Evolutionary conservation across 2,797 vertebrate species (phyloP).

Genomic region (Synanceia verrucosa): DNA sequence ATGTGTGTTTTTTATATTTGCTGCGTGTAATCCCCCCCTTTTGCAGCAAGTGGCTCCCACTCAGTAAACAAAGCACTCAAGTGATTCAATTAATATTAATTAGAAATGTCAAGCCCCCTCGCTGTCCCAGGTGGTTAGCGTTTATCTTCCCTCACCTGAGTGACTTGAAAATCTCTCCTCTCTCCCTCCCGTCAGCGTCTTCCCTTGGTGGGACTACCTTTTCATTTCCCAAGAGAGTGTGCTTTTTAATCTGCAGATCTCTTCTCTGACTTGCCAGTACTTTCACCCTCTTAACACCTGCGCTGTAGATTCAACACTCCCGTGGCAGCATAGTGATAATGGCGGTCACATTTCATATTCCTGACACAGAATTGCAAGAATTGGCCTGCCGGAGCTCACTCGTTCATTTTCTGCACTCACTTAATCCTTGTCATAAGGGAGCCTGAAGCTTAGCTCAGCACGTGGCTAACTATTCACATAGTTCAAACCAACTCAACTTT

Average conservation of each 20-base stretch:
- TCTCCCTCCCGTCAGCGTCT: neutral
- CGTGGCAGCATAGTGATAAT: constrained; percentile 16
- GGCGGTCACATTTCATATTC: constrained; percentile 40
- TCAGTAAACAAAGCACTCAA: constrained; percentile 67
- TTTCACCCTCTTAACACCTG: constrained; percentile 33
- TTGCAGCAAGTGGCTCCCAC: constrained; percentile 37
- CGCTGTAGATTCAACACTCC: constrained; percentile 14
- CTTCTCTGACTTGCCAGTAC: constrained; percentile 1
- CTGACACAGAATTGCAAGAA: constrained; percentile 33
- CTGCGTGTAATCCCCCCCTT: constrained; percentile 5
- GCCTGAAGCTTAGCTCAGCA: neutral
- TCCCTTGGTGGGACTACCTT: constrained; percentile 16
- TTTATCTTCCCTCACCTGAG: constrained; percentile 1
- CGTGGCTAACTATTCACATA: no score
- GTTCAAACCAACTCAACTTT: neutral
- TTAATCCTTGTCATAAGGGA: constrained; percentile 32
- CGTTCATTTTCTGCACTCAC: constrained; percentile 32
- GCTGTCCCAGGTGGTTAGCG: constrained; percentile 14
- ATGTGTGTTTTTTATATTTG: constrained; percentile 8
- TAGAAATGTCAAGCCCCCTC: constrained; percentile 59
- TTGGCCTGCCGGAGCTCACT: constrained; percentile 1
- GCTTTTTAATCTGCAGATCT: constrained; percentile 13
- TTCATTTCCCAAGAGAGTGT: neutral
- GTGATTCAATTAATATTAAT: constrained; percentile 74
- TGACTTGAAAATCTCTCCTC: constrained; percentile 2